These are phyloP conservation scores for Eugnorisma glareosa DNA, from an alignment of 2,888 invertebrate genomes.

Conservation along the genomic window DNA sequence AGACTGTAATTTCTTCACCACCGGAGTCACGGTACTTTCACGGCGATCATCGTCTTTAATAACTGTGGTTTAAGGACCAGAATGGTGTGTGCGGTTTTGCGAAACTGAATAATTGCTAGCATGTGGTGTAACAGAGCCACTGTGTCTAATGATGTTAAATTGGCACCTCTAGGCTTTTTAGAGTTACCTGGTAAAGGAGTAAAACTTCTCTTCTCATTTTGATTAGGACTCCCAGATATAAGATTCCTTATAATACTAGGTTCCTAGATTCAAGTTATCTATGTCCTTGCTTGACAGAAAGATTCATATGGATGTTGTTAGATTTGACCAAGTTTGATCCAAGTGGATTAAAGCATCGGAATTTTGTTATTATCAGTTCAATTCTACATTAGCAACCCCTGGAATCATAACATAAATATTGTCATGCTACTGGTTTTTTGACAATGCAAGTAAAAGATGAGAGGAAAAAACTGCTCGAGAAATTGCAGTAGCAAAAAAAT, in stretches of 20 bases:
- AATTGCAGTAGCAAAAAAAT: not conserved
- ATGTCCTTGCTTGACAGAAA: constrained; percentile 2
- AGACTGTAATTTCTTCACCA: constrained; percentile 58
- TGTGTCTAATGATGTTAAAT: constrained; percentile 69
- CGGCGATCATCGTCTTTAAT: constrained; percentile 44
- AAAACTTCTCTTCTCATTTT: not conserved
- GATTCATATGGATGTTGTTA: not conserved
- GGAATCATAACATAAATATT: not conserved
- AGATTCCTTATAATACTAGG: not conserved
- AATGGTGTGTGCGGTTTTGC: constrained; percentile 60
- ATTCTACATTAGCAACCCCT: not conserved
- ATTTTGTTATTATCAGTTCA: not conserved
- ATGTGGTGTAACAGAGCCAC: constrained; percentile 60
- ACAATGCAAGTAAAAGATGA: constrained; percentile 5
- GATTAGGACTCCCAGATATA: not conserved
- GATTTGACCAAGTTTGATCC: not conserved
- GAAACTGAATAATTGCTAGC: constrained; percentile 60
- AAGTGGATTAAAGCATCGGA: not conserved
- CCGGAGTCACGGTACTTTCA: constrained; percentile 35
- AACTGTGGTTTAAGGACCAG: constrained; percentile 24
- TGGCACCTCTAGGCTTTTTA: constrained; percentile 58
- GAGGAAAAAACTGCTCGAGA: not conserved
- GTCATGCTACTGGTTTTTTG: not conserved
- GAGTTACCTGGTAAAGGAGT: constrained; percentile 34
- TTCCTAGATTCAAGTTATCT: not conserved